These are phyloP conservation scores for Megalopta genalis DNA, from an alignment of 1,140 invertebrate genomes.

Conservation along the genomic window DNA sequence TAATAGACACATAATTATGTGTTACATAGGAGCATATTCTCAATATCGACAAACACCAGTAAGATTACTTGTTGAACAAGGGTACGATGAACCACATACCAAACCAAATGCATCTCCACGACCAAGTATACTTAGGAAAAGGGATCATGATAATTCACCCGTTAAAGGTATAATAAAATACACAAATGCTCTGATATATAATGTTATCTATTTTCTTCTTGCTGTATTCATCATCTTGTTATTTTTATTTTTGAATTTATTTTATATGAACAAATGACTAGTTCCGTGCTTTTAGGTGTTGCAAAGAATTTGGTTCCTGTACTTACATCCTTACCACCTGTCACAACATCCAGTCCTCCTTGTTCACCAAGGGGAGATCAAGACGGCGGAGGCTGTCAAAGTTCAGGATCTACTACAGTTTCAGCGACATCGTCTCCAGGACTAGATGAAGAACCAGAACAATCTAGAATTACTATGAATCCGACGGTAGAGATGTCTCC, in stretches of 20 bases:
- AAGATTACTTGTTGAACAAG: constrained; percentile 75
- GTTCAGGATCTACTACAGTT: constrained; percentile 87
- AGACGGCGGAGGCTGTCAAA: constrained; percentile 78
- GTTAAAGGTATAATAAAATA: constrained; percentile 76
- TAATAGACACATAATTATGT: too few relatives aligned
- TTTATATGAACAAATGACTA: neutral
- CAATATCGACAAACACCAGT: constrained; percentile 76
- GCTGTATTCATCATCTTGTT: neutral
- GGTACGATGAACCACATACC: constrained; percentile 75
- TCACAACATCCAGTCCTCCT: constrained; percentile 78
- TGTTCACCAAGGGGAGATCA: constrained; percentile 79
- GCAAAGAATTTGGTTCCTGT: constrained; percentile 83
- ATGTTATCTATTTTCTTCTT: neutral
- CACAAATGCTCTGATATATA: neutral
- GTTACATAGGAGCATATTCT: constrained; percentile 71
- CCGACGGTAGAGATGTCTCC: constrained; percentile 79
- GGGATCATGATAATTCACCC: constrained; percentile 82
- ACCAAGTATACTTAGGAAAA: constrained; percentile 85
- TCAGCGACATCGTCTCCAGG: constrained; percentile 89
- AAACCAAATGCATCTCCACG: constrained; percentile 85
- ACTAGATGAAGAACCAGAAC: constrained; percentile 83
- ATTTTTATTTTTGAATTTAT: too few relatives aligned
- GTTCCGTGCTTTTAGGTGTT: constrained; percentile 60
- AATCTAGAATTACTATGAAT: constrained; percentile 74
- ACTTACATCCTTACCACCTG: constrained; percentile 80